Evolutionary conservation across 2,888 invertebrate genomes (phyloP).

Genomic region (Keiferia lycopersicella): DNA sequence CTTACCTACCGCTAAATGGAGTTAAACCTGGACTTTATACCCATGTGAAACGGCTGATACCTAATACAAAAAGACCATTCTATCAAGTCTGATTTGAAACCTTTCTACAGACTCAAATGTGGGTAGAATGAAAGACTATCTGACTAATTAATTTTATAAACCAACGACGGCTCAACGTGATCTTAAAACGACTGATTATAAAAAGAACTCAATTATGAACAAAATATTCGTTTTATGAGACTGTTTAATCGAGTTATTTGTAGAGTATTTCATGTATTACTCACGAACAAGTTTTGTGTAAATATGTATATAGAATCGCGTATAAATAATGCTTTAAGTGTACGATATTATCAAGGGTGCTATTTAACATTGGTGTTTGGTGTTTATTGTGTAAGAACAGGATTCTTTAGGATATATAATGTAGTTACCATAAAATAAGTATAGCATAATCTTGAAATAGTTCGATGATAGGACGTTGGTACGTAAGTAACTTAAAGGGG

Average conservation of each 20-base stretch:
- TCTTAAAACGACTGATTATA: slow-evolving; percentile 71
- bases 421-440: slow-evolving; percentile 69
- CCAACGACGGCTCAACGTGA: slow-evolving; percentile 55
- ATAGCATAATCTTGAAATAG: slow-evolving; percentile 69
- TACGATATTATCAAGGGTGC: slow-evolving; percentile 77
- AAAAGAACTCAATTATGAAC: slow-evolving; percentile 72
- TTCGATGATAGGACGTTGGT: slow-evolving; percentile 70
- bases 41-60: not conserved
- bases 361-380: slow-evolving; percentile 76
- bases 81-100: no score
- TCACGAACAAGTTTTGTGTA: slow-evolving; percentile 55
- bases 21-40: not conserved
- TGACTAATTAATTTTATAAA: slow-evolving; percentile 7
- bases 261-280: slow-evolving; percentile 37
- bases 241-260: slow-evolving; percentile 48
- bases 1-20: no score
- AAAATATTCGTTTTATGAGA: slow-evolving; percentile 71
- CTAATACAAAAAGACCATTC: no score
- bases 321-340: slow-evolving; percentile 72
- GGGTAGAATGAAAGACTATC: slow-evolving; percentile 8
- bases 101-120: not conserved
- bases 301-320: slow-evolving; percentile 64
- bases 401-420: slow-evolving; percentile 51
- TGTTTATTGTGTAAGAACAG: slow-evolving; percentile 53
- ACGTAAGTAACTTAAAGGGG: slow-evolving; percentile 41